Percentiles rank a stretch among this genome's conserved stretches.
phyloP scores from a whole-genome alignment of 2,113 vertebrate species.

The Osmerus mordax region DNA sequence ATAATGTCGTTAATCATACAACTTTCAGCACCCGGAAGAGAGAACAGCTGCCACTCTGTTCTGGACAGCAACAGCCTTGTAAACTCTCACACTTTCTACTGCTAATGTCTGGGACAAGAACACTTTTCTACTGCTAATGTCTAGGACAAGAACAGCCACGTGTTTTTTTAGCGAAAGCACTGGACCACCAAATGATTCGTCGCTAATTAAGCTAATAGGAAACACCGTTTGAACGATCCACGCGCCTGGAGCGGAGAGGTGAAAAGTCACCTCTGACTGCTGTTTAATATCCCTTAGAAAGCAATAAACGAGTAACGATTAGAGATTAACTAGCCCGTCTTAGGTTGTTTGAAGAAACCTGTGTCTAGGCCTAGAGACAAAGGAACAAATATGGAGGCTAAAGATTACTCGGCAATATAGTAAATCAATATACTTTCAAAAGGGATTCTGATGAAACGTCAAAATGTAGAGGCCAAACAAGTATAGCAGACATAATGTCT shows the following conservation, averaged over 20 bases:
- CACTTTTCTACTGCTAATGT: no score
- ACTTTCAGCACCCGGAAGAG: no score
- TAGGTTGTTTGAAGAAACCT: not conserved
- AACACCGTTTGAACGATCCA: not conserved
- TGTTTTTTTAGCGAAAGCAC: no score
- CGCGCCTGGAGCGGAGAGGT: not conserved
- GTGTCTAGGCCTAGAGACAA: not conserved
- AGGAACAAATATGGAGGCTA: not conserved
- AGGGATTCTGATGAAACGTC: conserved; percentile 1
- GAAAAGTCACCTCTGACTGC: not conserved
- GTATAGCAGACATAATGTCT: not conserved
- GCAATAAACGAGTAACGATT: not conserved
- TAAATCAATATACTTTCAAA: conserved; percentile 1
- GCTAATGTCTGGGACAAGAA: no score
- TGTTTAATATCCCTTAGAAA: not conserved
- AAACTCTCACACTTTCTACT: no score
- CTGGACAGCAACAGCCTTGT: no score
- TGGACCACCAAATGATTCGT: no score
- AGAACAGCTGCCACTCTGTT: no score
- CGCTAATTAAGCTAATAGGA: not conserved
- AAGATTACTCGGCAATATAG: not conserved
- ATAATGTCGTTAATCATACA: no score
- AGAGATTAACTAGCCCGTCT: not conserved
- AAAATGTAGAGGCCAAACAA: no score
- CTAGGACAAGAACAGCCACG: no score